These are phyloP conservation scores for Fragum fragum DNA, from an alignment of 2,888 invertebrate genomes.

Conservation along the genomic window DNA sequence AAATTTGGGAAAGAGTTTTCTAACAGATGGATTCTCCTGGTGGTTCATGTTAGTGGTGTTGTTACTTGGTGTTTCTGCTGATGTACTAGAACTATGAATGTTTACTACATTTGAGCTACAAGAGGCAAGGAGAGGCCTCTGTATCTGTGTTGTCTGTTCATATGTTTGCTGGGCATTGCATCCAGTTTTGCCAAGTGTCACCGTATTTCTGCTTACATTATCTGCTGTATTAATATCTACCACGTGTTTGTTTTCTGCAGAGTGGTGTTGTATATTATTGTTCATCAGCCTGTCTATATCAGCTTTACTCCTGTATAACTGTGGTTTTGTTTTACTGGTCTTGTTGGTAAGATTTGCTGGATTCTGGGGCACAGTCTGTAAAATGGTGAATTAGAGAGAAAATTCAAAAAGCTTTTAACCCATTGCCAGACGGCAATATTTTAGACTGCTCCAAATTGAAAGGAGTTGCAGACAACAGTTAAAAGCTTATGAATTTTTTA, in stretches of 20 bases:
- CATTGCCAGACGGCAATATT: too few relatives aligned
- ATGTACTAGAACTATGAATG: neutral
- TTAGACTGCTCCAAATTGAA: too few relatives aligned
- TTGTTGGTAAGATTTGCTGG: slow-evolving; percentile 58
- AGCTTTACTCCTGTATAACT: slow-evolving; percentile 47
- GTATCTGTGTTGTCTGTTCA: neutral
- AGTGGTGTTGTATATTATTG: neutral
- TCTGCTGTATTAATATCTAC: too few relatives aligned
- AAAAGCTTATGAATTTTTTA: too few relatives aligned
- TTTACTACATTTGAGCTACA: neutral
- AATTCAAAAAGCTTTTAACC: too few relatives aligned
- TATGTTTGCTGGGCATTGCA: too few relatives aligned
- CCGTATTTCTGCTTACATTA: neutral
- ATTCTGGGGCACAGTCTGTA: slow-evolving; percentile 17
- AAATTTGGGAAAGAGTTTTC: slow-evolving; percentile 56
- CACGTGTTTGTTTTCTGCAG: neutral
- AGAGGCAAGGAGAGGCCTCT: neutral
- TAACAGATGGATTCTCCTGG: slow-evolving; percentile 14
- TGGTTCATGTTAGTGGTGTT: neutral
- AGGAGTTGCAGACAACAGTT: too few relatives aligned
- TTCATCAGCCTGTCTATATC: slow-evolving; percentile 46
- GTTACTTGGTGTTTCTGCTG: slow-evolving; percentile 5
- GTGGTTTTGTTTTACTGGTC: slow-evolving; percentile 39
- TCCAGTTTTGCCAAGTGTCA: too few relatives aligned
- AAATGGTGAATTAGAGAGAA: too few relatives aligned